A percentile compares a stretch with the other conserved stretches of the same genome.
phyloP scores from a whole-genome alignment of 2,113 vertebrate genomes.

The Eptesicus fuscus region DNA sequence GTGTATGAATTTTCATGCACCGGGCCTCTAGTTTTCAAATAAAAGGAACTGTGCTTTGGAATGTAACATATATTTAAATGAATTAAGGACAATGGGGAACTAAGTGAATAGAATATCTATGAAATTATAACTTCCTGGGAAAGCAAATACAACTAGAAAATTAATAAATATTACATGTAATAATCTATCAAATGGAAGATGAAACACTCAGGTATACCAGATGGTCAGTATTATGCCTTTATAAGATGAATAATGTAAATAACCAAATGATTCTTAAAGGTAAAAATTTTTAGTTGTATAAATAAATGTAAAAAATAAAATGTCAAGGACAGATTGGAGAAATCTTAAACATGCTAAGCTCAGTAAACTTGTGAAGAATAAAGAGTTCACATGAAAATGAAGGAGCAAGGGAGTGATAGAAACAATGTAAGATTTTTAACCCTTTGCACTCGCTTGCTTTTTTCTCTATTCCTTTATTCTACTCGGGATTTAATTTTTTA shows the following conservation, averaged over 20 bases:
- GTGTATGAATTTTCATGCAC: no score
- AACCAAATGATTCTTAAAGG: constrained; percentile 19
- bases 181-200: background rate
- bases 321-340: background rate
- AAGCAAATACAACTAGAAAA: background rate
- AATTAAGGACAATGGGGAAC: background rate
- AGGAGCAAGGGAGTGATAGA: background rate
- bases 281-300: background rate
- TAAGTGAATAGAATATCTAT: background rate
- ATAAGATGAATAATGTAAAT: background rate
- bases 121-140: background rate
- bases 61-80: background rate
- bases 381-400: background rate
- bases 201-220: background rate
- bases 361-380: background rate
- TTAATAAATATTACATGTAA: background rate
- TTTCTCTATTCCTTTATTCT: no score
- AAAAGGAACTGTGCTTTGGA: background rate
- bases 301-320: constrained; percentile 18
- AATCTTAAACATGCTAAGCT: background rate
- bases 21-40: background rate
- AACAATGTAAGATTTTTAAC: background rate
- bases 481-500: no score
- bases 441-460: no score
- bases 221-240: background rate